Evolutionary conservation across 2,113 vertebrate species (phyloP).

Genomic region (Thinocorus orbignyianus): DNA sequence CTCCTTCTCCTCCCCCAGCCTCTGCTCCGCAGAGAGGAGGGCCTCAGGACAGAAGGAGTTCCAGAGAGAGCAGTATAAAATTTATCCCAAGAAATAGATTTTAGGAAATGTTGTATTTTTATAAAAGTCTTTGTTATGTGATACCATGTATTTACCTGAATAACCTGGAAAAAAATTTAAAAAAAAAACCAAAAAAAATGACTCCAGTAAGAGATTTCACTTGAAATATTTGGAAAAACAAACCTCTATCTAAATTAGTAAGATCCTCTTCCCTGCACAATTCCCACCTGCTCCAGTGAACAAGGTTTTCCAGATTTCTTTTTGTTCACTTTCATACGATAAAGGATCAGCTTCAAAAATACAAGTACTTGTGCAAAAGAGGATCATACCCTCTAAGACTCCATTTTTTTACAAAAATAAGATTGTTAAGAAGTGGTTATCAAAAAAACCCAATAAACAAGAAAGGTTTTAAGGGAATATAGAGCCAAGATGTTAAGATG

Average conservation of each 20-base stretch:
- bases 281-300: conserved; percentile 70
- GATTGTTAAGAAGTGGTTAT: conserved; percentile 91
- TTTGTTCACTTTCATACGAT: conserved; percentile 76
- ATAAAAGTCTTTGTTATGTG: conserved; percentile 66
- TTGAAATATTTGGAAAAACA: conserved; percentile 60
- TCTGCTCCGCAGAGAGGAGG: conserved; percentile 54
- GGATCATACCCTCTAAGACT: conserved; percentile 58
- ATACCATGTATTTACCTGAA: conserved; percentile 66
- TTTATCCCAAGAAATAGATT: conserved; percentile 65
- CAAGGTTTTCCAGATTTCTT: conserved; percentile 46
- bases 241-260: conserved; percentile 62
- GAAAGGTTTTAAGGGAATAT: conserved; percentile 59
- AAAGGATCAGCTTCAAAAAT: conserved; percentile 68
- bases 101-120: conserved; percentile 72
- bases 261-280: conserved; percentile 62
- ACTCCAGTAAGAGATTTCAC: conserved; percentile 60
- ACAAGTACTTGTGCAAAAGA: conserved; percentile 79
- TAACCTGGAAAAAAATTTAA: conserved; percentile 44
- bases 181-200: neutral
- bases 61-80: conserved; percentile 68
- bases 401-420: no score
- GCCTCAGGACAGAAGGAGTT: conserved; percentile 67
- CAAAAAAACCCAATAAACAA: conserved; percentile 72
- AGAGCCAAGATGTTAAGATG: conserved; percentile 73
- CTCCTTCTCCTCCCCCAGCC: conserved; percentile 56